phyloP scores from a whole-genome alignment of 1,140 invertebrate genomes.

The Drosophila oshimai region DNA sequence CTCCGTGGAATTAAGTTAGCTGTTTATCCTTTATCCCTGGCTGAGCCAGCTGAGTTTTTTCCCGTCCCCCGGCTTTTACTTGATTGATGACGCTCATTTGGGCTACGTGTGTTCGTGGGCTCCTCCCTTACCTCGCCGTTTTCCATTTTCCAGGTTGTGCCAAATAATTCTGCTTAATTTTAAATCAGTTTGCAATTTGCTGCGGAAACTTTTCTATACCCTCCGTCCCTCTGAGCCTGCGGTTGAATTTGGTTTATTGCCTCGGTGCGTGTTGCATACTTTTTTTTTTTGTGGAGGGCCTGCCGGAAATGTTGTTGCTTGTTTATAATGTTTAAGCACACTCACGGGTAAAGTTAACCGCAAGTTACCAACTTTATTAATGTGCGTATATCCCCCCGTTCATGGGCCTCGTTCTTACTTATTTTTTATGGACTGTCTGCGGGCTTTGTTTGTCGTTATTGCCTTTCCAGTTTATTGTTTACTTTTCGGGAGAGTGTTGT shows the following conservation, averaged over 20 bases:
- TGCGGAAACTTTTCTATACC: slow-evolving; percentile 32
- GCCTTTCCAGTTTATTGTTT: slow-evolving; percentile 34
- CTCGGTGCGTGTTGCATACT: slow-evolving; percentile 70
- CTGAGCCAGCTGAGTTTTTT: slow-evolving; percentile 17
- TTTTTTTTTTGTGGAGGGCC: slow-evolving; percentile 62
- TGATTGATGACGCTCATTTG: slow-evolving; percentile 80
- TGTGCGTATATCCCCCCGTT: slow-evolving; percentile 41
- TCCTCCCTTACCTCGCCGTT: too few relatives aligned
- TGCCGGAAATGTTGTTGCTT: slow-evolving; percentile 44
- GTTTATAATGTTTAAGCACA: slow-evolving; percentile 79
- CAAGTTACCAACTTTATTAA: slow-evolving; percentile 80
- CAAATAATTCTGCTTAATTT: slow-evolving; percentile 80
- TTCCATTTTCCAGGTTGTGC: slow-evolving; percentile 30
- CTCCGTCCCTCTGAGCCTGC: slow-evolving; percentile 3
- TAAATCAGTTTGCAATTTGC: slow-evolving; percentile 80
- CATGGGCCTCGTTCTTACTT: slow-evolving; percentile 2
- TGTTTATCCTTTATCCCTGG: slow-evolving; percentile 63
- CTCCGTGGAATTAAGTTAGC: slow-evolving; percentile 54
- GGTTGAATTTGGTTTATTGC: slow-evolving; percentile 76
- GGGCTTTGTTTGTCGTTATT: slow-evolving; percentile 32
- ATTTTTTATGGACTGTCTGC: slow-evolving; percentile 62
- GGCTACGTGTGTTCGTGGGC: slow-evolving; percentile 31
- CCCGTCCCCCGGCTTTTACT: slow-evolving; percentile 4
- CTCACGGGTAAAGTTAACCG: slow-evolving; percentile 79
- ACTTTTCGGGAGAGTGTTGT: slow-evolving; percentile 20